Evolutionary conservation across 1,140 invertebrate species (phyloP).

Genomic region (Notospermus geniculatus): DNA sequence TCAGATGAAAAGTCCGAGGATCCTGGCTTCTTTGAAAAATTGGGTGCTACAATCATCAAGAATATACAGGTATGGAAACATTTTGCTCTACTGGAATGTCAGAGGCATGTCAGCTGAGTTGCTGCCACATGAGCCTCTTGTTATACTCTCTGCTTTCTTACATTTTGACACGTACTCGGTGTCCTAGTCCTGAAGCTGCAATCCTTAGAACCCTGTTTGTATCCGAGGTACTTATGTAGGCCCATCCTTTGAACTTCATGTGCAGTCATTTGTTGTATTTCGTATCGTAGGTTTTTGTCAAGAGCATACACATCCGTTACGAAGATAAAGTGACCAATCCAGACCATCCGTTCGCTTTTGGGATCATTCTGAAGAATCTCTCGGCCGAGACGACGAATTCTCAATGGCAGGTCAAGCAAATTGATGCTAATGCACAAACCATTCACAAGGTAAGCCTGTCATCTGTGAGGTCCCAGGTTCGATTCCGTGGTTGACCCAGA

Average conservation of each 20-base stretch:
- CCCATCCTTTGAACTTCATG: too few species aligned
- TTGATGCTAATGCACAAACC: conserved; percentile 62
- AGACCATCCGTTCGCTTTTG: conserved; percentile 69
- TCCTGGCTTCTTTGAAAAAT: conserved; percentile 66
- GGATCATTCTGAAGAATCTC: conserved; percentile 75
- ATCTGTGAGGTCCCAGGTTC: too few species aligned
- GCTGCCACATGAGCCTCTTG: too few species aligned
- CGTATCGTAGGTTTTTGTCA: conserved; percentile 63
- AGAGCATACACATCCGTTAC: conserved; percentile 79
- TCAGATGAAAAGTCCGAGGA: conserved; percentile 34
- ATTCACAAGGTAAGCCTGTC: conserved; percentile 76
- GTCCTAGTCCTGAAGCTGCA: neutral
- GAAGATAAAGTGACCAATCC: conserved; percentile 72
- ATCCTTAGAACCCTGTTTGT: neutral
- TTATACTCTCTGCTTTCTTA: neutral
- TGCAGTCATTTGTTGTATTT: neutral
- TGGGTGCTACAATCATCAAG: conserved; percentile 73
- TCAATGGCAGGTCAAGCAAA: conserved; percentile 77
- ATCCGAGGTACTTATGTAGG: neutral
- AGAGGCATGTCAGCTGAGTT: neutral
- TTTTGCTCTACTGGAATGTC: neutral
- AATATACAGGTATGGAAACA: conserved; percentile 67
- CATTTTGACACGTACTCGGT: neutral
- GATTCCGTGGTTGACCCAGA: too few species aligned
- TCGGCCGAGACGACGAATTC: conserved; percentile 79